Base-by-base conservation (phyloP, 2,797 vertebrate genomes). In the Xiphophorus birchmanni region DNA sequence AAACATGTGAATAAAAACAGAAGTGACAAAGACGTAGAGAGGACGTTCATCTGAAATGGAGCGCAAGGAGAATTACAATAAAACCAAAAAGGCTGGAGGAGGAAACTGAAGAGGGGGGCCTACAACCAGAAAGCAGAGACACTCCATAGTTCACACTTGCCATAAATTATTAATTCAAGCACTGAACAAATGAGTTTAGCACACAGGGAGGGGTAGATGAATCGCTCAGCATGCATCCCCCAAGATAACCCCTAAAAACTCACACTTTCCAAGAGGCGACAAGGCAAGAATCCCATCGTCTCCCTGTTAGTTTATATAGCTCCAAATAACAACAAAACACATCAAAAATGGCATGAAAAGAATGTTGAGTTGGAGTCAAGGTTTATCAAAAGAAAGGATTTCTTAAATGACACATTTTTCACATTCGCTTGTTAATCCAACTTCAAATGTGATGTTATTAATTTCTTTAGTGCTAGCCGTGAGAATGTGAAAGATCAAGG, bases 91-190 rank as follows among this genome's bases (percentile, higher is more conserved):
- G 74, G 67, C 74, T 71, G 54, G 50, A 45, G 87, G 80, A 80
- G 81, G 77, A 88, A 54, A 87, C 15, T 48, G 84, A 82, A 80
- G 84, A 90, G 87, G 74, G 18, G 76, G 21, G 50, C 2, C 63
- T 54, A 80, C 73, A 79, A 80, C 76, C 82, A 85, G 87, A 86
- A 89, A 89, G 84, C 84, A 32, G 77, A 92, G 78, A 82, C 85
- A 89, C 84, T 77, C 74, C 78, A 87, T 84, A 79, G 58, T 82
- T 91, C 86, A 85, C 73, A 75, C 86, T 83, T 37, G 11, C 80
- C 54, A 82, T 93, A 78, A 93, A 94, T 94, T 92, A 94, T 94
- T 93, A 88, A 94, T 84, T 81, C 5, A 0, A 50, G 82, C 80
- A 35, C 74, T 77, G 89, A 92, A 87, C 87, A 92, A 93, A 93